Conservation (phyloP, 2,797 vertebrate species). For the Enoplosus armatus region DNA sequence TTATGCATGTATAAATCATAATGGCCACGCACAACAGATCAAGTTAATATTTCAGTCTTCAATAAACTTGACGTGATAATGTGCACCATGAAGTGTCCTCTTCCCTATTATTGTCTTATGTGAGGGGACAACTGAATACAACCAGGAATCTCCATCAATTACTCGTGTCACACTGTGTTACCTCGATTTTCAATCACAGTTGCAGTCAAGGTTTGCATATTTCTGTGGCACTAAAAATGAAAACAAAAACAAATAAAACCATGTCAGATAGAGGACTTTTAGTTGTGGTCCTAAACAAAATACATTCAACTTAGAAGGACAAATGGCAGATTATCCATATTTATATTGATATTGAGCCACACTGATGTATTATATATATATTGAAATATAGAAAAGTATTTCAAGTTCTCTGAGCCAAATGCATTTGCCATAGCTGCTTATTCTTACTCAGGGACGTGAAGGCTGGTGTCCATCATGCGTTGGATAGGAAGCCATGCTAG, state of each 20-base stretch:
- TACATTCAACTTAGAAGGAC: not conserved
- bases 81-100: slow-evolving; percentile 10
- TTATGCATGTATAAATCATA: slow-evolving; percentile 36
- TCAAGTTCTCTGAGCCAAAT: not conserved
- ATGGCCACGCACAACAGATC: slow-evolving; percentile 15
- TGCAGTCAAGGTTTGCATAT: slow-evolving; percentile 35
- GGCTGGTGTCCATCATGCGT: not conserved
- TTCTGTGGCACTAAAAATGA: slow-evolving; percentile 42
- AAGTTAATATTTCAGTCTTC: slow-evolving; percentile 33
- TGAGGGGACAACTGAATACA: slow-evolving; percentile 18
- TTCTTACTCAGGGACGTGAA: not conserved
- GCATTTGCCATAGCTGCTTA: not conserved
- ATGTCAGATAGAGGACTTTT: not conserved
- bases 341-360: not conserved
- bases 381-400: not conserved
- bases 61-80: slow-evolving; percentile 41
- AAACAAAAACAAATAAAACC: not conserved
- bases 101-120: slow-evolving; percentile 19
- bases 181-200: slow-evolving; percentile 50
- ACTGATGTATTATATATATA: no score
- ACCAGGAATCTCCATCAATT: slow-evolving; percentile 39
- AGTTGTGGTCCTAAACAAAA: not conserved
- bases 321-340: not conserved
- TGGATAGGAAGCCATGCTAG: not conserved
- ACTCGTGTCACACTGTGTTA: slow-evolving; percentile 16